Conservation (phyloP, 2,797 vertebrate genomes). For the Loriculus beryllinus region DNA sequence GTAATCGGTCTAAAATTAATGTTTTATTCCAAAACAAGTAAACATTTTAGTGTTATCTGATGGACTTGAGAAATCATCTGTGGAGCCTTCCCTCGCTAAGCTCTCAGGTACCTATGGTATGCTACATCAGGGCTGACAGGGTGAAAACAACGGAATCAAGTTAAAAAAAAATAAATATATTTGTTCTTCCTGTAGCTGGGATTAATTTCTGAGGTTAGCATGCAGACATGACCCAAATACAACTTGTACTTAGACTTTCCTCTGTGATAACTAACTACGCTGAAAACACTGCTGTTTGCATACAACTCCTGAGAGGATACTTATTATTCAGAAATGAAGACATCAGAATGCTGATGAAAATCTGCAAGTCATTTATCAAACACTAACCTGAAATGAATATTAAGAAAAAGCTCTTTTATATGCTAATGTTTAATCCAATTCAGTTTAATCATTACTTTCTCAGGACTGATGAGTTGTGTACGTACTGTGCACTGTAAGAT, state of each 20-base stretch:
- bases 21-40: neutral
- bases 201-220: constrained; percentile 20
- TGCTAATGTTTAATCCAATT: constrained; percentile 39
- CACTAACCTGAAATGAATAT: constrained; percentile 57
- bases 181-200: neutral
- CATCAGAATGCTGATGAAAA: constrained; percentile 48
- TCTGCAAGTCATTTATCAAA: constrained; percentile 52
- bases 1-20: neutral
- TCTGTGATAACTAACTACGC: neutral
- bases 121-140: neutral
- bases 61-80: neutral
- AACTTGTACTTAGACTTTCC: neutral
- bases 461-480: neutral
- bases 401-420: constrained; percentile 59
- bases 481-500: neutral
- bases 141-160: neutral
- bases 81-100: neutral
- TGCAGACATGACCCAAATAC: neutral
- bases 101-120: fast-evolving
- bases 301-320: constrained; percentile 13
- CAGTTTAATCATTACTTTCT: constrained; percentile 46
- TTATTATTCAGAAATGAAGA: constrained; percentile 51
- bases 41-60: neutral
- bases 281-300: constrained; percentile 32
- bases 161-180: neutral